phyloP scores from a whole-genome alignment of 2,113 vertebrate genomes.

The Xenus cinereus region DNA sequence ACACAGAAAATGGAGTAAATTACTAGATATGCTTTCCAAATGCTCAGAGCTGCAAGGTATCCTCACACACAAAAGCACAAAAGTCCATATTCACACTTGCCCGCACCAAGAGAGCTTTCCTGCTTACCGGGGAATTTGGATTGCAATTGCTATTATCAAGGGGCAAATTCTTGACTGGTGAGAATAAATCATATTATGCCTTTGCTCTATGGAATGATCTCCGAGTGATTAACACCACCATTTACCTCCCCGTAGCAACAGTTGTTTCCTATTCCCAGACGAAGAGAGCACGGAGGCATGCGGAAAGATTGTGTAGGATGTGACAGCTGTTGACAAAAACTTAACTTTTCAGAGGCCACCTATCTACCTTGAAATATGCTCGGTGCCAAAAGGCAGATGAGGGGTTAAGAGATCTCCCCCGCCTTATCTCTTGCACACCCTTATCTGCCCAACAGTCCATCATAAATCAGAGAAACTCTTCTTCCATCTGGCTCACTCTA shows the following conservation, averaged over 20 bases:
- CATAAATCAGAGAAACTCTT: constrained; percentile 71
- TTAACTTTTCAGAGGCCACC: neutral
- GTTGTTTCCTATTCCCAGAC: constrained; percentile 7
- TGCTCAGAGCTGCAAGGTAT: neutral
- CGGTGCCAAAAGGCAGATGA: constrained; percentile 20
- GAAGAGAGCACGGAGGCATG: neutral
- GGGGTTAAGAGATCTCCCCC: constrained; percentile 61
- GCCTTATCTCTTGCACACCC: constrained; percentile 21
- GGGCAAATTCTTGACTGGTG: constrained; percentile 16
- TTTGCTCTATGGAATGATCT: neutral
- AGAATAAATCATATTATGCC: neutral
- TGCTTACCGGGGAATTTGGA: constrained; percentile 8
- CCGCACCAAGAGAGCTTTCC: neutral
- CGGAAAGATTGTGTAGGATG: neutral
- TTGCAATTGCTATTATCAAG: neutral
- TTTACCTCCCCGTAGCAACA: constrained; percentile 27
- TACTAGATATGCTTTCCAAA: constrained; percentile 21
- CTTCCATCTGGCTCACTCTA: constrained; percentile 54
- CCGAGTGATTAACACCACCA: constrained; percentile 8
- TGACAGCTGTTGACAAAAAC: constrained; percentile 51
- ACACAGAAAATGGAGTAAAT: neutral
- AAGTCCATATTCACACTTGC: neutral
- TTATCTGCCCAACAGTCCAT: constrained; percentile 31
- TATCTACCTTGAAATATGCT: constrained; percentile 66
- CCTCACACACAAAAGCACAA: neutral